Conservation (phyloP, 2,113 vertebrate genomes). For the Megaceryle torquata region DNA sequence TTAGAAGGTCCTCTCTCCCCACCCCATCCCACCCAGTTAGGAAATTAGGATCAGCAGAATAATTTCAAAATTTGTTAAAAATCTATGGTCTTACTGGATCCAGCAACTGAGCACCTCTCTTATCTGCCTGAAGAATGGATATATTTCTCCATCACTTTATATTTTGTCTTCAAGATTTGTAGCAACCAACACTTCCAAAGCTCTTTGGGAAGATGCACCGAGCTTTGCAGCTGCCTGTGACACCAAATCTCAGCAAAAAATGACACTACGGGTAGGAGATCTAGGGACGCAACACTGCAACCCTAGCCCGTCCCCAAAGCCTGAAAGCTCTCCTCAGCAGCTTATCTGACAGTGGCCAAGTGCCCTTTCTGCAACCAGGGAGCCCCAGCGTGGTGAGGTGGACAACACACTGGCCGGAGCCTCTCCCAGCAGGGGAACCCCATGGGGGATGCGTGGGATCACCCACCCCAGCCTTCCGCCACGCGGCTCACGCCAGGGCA, state of each 20-base stretch:
- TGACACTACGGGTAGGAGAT: neutral
- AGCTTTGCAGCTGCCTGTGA: neutral
- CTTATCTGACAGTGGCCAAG: neutral
- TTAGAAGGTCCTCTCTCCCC: neutral
- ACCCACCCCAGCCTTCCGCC: neutral
- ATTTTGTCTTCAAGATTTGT: neutral
- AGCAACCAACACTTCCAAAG: neutral
- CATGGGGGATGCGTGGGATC: fast-evolving
- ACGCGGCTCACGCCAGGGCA: neutral
- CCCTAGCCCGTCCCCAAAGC: neutral
- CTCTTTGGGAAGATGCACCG: neutral
- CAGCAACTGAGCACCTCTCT: neutral
- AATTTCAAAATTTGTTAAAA: neutral
- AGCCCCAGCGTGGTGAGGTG: fast-evolving
- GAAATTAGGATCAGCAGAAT: neutral
- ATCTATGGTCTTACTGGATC: neutral
- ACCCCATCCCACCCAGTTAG: neutral
- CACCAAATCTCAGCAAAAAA: neutral
- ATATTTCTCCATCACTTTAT: neutral
- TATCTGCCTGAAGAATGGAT: neutral
- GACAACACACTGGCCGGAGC: fast-evolving
- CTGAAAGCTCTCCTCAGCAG: neutral
- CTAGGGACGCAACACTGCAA: neutral
- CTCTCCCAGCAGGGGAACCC: neutral
- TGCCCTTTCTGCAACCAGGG: fast-evolving